Base-by-base conservation (phyloP, 2,113 vertebrate species). In the Pelecanoides urinatrix region DNA sequence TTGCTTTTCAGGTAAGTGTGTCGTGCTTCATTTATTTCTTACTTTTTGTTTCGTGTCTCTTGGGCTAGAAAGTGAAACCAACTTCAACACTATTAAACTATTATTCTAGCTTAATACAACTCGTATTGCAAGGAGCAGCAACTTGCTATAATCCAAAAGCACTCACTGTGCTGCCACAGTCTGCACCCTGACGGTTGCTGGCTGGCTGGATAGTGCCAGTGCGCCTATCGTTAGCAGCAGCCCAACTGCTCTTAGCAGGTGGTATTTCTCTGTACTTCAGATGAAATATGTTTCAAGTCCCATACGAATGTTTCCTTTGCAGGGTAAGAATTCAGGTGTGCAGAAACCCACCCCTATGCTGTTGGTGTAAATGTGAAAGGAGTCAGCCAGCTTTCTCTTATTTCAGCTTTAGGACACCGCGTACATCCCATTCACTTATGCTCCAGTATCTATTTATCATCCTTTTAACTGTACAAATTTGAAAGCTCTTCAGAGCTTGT, bases 191-290 rank as follows among this genome's bases (percentile, higher is more conserved):
- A 2, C 7, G 4, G 23, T 1, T 5, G 32, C 32, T 52, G 85
- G 38, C 1, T 10, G 82, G 49, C 7, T 20, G 61, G 61, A 23
- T 2, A 62, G 49, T 5, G 11, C n/a, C 10, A 4, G 45, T 0
- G 30, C 5, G 4, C 0, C 1, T 7, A 13, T 3, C 3, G 6
- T 9, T 13, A 25, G 4, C 42, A 44, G 50, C 65, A 71, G 42
- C 40, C 3, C 22, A 13, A 0, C 0, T 29, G 47, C 44, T 52
- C 0, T 63, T 4, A 44, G 38, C 47, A 53, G 20, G 3, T 36
- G 53, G 7, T 29, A 27, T 34, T 55, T 53, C 34, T 55, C 65
- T 29, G 5, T 18, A 2, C 6, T 62, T 53, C 8, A n/a, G 9
- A 45, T 12, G 13, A 7, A 59, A 62, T 7, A 1, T 2, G 5